These are phyloP conservation scores for Perizoma affinitatum DNA, from an alignment of 2,888 invertebrate genomes.

Conservation along the genomic window DNA sequence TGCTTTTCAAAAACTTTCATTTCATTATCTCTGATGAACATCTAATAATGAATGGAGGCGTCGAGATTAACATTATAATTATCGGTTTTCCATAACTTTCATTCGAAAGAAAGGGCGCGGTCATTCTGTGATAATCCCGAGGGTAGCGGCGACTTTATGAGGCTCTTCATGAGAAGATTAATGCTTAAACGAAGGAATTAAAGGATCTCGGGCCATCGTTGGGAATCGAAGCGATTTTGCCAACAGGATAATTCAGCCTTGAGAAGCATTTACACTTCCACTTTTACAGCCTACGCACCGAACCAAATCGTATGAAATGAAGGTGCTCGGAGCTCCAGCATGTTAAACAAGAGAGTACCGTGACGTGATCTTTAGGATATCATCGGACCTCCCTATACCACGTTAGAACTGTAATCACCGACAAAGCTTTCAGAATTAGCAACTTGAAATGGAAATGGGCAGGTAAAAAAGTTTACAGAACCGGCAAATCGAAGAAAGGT, in stretches of 20 bases:
- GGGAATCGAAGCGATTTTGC: conserved; percentile 11
- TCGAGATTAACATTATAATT: conserved; percentile 51
- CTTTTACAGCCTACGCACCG: neutral
- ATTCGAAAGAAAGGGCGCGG: conserved; percentile 45
- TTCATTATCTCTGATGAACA: conserved; percentile 40
- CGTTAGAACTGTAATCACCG: too few relatives aligned
- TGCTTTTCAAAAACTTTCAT: conserved; percentile 15
- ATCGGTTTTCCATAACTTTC: conserved; percentile 61
- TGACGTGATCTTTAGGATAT: too few relatives aligned
- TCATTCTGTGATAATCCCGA: conserved; percentile 49
- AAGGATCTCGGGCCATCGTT: conserved; percentile 47
- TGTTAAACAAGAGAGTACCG: too few relatives aligned
- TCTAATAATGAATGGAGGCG: conserved; percentile 40
- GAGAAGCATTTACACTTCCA: neutral
- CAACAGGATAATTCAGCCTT: neutral
- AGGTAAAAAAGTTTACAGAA: too few relatives aligned
- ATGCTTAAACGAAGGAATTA: conserved; percentile 61
- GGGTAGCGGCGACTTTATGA: conserved; percentile 46
- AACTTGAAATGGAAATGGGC: too few relatives aligned
- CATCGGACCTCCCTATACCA: too few relatives aligned
- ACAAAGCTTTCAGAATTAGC: too few relatives aligned
- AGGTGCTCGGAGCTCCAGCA: neutral
- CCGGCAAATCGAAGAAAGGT: too few relatives aligned
- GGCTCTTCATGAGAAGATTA: conserved; percentile 60
- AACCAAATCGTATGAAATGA: neutral